Conservation (phyloP, 2,113 vertebrate species). For the Plecturocebus donacophilus region DNA sequence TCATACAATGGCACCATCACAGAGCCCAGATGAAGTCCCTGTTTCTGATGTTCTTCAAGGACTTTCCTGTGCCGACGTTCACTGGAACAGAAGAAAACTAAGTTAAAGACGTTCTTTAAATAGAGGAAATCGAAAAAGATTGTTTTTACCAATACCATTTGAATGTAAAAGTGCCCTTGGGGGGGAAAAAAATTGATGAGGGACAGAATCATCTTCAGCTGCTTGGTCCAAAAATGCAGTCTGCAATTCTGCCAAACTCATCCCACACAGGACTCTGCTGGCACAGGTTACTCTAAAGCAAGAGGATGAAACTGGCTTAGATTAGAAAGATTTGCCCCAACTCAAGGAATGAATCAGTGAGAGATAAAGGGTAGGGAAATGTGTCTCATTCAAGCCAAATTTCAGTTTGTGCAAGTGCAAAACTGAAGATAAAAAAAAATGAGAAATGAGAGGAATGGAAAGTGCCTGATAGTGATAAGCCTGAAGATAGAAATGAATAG, state of each 20-base stretch:
- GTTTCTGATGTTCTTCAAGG: not conserved
- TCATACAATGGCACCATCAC: not conserved
- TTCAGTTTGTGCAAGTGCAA: not conserved
- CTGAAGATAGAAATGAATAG: not conserved
- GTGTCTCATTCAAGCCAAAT: too few species aligned
- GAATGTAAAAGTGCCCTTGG: not conserved
- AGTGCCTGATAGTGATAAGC: not conserved
- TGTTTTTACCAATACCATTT: not conserved
- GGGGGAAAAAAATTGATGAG: not conserved
- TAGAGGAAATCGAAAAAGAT: not conserved
- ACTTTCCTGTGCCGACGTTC: not conserved
- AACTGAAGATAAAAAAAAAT: not conserved
- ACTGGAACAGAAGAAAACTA: not conserved
- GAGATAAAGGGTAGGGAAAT: not conserved
- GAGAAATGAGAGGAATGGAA: not conserved
- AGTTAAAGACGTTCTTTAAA: not conserved
- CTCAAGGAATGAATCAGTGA: not conserved
- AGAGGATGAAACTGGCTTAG: not conserved
- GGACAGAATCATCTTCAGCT: not conserved
- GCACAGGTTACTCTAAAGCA: accelerated
- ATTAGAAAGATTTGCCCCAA: not conserved
- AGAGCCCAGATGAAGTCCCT: not conserved
- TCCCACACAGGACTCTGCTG: too few species aligned
- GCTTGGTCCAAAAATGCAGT: not conserved
- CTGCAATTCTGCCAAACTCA: not conserved